phyloP scores from a whole-genome alignment of 2,113 vertebrate genomes.

The Piliocolobus tephrosceles region DNA sequence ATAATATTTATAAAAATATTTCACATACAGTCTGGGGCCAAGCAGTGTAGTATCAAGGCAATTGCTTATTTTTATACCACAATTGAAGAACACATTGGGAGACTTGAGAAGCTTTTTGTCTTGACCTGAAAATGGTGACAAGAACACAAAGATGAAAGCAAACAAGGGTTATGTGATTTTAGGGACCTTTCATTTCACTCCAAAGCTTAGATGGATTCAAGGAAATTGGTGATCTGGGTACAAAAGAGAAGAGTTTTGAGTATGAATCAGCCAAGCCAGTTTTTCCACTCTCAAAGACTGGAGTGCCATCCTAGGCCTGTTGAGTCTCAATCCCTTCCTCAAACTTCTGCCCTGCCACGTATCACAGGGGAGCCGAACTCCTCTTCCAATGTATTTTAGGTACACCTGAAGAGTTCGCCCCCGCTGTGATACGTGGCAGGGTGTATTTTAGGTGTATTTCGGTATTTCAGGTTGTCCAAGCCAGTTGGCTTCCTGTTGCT shows the following conservation, averaged over 20 bases:
- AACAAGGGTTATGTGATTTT: neutral
- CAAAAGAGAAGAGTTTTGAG: neutral
- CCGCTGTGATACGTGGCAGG: neutral
- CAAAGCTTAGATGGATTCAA: neutral
- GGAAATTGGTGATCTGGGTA: neutral
- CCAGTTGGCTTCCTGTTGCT: neutral
- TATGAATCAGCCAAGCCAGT: neutral
- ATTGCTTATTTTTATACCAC: neutral
- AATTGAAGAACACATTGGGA: neutral
- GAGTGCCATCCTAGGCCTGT: neutral
- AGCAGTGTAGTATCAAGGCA: neutral
- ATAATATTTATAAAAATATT: slow-evolving; percentile 30
- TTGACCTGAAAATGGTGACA: neutral
- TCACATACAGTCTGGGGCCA: neutral
- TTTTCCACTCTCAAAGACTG: neutral
- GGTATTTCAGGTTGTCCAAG: neutral
- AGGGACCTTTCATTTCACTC: neutral
- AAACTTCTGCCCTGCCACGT: neutral
- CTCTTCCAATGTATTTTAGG: neutral
- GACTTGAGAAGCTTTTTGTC: neutral
- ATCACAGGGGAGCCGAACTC: neutral
- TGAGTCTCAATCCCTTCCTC: neutral
- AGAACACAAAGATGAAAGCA: neutral
- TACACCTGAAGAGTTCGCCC: neutral
- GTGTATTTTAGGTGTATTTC: too few relatives aligned